These are phyloP conservation scores for Phoxinus dragarum DNA, from an alignment of 2,797 vertebrate species.

Conservation along the genomic window DNA sequence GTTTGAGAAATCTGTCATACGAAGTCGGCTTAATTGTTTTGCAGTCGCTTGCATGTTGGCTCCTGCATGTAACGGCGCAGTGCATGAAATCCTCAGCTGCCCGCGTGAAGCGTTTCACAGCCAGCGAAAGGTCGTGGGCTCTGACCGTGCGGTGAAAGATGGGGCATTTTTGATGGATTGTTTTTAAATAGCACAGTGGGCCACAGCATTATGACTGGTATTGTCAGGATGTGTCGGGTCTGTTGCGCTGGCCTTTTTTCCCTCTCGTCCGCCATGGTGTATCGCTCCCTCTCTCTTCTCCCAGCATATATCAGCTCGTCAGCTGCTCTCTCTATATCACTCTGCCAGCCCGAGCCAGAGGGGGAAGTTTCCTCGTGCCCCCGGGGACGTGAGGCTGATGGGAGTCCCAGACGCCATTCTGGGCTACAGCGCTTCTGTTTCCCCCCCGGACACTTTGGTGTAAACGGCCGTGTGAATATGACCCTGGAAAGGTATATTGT, in stretches of 20 bases:
- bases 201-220: conserved; percentile 61
- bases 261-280: conserved; percentile 42
- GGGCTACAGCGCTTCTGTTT: neutral
- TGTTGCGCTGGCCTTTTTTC: conserved; percentile 56
- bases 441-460: neutral
- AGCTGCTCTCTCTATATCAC: conserved; percentile 82
- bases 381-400: conserved; percentile 32
- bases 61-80: neutral
- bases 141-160: conserved; percentile 26
- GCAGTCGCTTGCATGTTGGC: neutral
- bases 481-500: conserved; percentile 58
- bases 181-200: conserved; percentile 40
- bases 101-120: conserved; percentile 30
- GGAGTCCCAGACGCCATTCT: conserved; percentile 30
- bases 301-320: conserved; percentile 59
- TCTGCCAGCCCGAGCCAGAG: conserved; percentile 61
- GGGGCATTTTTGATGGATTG: conserved; percentile 56
- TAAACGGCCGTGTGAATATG: conserved; percentile 47
- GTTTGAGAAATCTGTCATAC: neutral
- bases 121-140: conserved; percentile 13
- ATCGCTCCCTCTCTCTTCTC: conserved; percentile 60
- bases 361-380: conserved; percentile 60
- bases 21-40: conserved; percentile 38
- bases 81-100: conserved; percentile 24
- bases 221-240: conserved; percentile 71